Evolutionary conservation across 1,140 invertebrate genomes (phyloP).

Genomic region (Sarcophaga peregrina): DNA sequence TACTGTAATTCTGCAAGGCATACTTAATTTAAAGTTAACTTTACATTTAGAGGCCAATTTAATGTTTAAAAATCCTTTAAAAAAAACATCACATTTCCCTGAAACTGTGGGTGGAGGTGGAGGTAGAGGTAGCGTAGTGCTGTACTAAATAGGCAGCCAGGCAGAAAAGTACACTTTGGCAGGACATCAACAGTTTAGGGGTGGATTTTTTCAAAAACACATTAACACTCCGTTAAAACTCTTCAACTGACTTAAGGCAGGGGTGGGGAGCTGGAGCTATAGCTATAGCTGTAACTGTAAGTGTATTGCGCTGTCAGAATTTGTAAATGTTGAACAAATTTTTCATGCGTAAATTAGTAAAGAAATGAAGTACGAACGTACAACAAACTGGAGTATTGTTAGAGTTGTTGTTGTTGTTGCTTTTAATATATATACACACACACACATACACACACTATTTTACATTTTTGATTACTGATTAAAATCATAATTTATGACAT

Average conservation of each 20-base stretch:
- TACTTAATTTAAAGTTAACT: too few species aligned
- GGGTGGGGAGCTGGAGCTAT: too few species aligned
- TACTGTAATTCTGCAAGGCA: too few species aligned
- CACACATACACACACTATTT: too few species aligned
- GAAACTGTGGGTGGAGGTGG: not conserved
- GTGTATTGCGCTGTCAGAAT: too few species aligned
- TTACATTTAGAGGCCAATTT: too few species aligned
- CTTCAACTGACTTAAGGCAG: not conserved
- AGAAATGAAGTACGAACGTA: too few species aligned
- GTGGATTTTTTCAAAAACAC: not conserved
- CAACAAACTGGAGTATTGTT: too few species aligned
- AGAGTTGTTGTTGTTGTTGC: not conserved
- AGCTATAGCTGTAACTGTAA: too few species aligned
- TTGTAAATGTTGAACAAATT: not conserved
- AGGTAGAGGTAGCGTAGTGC: not conserved
- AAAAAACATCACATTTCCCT: too few species aligned
- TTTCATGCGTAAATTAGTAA: constrained; percentile 26
- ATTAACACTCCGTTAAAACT: not conserved
- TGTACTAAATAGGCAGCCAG: not conserved
- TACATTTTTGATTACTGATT: constrained; percentile 40
- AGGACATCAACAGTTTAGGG: not conserved
- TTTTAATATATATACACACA: not conserved
- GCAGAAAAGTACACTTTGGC: not conserved
- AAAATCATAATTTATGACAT: constrained; percentile 40
- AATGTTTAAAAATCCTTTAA: too few species aligned